A percentile compares a stretch with the other conserved stretches of the same genome.
Conservation (phyloP, 2,797 vertebrate species). For the Xiphorhynchus erythropygius region DNA sequence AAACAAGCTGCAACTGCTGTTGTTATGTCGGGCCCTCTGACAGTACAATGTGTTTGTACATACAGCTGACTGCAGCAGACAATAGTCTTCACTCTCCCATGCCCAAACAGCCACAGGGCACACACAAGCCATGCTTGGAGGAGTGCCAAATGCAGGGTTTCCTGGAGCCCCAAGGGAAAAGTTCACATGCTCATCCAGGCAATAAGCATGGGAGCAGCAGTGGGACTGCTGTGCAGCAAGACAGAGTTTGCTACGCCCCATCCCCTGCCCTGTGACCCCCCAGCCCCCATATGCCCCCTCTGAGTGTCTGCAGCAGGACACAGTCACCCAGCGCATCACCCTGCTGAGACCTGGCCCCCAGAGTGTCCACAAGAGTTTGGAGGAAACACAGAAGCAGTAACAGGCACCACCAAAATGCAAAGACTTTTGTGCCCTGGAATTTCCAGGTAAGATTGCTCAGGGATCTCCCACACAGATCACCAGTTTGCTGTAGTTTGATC, state of each 20-base stretch:
- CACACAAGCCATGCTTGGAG: neutral
- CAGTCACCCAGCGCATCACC: neutral
- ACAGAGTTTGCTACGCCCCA: neutral
- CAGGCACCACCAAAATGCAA: neutral
- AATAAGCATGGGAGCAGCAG: neutral
- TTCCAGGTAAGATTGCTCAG: neutral
- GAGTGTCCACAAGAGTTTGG: neutral
- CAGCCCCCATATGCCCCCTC: neutral
- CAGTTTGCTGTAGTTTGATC: neutral
- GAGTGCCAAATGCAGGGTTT: neutral
- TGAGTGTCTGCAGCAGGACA: neutral
- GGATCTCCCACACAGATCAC: neutral
- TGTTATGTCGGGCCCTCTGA: neutral
- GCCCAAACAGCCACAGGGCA: neutral
- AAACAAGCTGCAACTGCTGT: neutral
- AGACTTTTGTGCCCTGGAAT: neutral
- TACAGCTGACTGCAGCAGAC: neutral
- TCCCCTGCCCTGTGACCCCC: neutral
- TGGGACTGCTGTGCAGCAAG: too few relatives aligned
- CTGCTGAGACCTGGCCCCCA: neutral
- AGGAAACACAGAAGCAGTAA: neutral
- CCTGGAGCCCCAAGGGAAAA: neutral
- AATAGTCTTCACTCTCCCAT: neutral
- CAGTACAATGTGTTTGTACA: neutral
- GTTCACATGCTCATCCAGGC: neutral